Percentiles rank a stretch among this genome's conserved stretches.
Evolutionary conservation across 2,888 invertebrate genomes (phyloP).

Genomic region (Drosophila infuscata): DNA sequence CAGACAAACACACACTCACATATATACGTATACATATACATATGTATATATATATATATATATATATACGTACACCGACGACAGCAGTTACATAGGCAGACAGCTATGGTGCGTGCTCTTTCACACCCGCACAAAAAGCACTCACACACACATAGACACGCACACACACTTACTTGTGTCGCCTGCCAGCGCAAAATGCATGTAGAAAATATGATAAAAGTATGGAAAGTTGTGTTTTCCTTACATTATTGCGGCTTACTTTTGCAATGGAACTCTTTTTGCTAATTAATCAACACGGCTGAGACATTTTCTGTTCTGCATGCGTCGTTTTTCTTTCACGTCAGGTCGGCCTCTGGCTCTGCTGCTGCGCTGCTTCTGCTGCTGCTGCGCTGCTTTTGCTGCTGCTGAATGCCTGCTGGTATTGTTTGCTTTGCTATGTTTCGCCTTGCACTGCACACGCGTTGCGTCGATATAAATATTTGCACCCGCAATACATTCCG

Average conservation of each 20-base stretch:
- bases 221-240: conserved; percentile 48
- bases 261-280: conserved; percentile 60
- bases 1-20: conserved; percentile 31
- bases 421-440: conserved; percentile 61
- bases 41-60: neutral
- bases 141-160: conserved; percentile 19
- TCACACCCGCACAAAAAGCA: conserved; percentile 50
- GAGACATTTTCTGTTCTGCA: conserved; percentile 67
- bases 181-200: conserved; percentile 49
- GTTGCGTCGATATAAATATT: conserved; percentile 55
- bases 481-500: conserved; percentile 49
- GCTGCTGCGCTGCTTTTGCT: conserved; percentile 30
- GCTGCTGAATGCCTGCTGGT: conserved; percentile 49
- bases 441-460: conserved; percentile 63
- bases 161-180: conserved; percentile 23
- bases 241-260: conserved; percentile 52
- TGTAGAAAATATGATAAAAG: conserved; percentile 58
- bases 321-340: conserved; percentile 73
- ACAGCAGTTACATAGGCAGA: conserved; percentile 52
- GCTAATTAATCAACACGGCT: conserved; percentile 60
- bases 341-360: conserved; percentile 50
- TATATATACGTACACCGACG: conserved; percentile 29
- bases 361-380: conserved; percentile 21
- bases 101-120: conserved; percentile 61
- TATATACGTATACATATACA: neutral